Conservation (phyloP, 2,888 invertebrate species). For the Ectemnius lituratus region DNA sequence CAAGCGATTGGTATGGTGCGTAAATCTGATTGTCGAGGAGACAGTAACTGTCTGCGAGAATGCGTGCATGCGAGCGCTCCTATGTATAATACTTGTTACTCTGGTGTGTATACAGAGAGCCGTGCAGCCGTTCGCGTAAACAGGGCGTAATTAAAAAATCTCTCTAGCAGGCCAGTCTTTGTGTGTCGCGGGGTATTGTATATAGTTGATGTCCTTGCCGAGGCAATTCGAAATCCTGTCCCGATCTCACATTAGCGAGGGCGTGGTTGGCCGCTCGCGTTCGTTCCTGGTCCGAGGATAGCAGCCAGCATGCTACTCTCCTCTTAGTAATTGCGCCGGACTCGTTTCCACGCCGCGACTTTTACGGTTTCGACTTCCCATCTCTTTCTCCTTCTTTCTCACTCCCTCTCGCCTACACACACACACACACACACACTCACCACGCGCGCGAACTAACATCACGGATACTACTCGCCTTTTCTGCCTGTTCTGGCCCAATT, state of each 20-base stretch:
- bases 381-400: slow-evolving; percentile 22
- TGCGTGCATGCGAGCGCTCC: no score
- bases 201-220: slow-evolving; percentile 74
- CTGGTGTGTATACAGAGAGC: slow-evolving; percentile 10
- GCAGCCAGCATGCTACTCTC: slow-evolving; percentile 38
- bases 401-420: no score
- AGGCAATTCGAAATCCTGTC: slow-evolving; percentile 72
- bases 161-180: slow-evolving; percentile 59
- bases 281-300: slow-evolving; percentile 67
- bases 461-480: slow-evolving; percentile 7
- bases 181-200: slow-evolving; percentile 61
- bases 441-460: no score
- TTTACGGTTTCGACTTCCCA: slow-evolving; percentile 52
- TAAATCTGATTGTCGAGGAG: slow-evolving; percentile 37
- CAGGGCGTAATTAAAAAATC: slow-evolving; percentile 68
- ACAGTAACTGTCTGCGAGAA: not conserved
- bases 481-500: no score
- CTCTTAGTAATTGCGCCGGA: slow-evolving; percentile 66
- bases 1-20: not conserved
- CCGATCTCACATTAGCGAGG: slow-evolving; percentile 73
- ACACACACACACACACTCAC: no score
- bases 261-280: slow-evolving; percentile 68
- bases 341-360: slow-evolving; percentile 65
- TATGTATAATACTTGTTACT: no score
- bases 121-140: slow-evolving; percentile 60